Evolutionary conservation across 2,113 vertebrate genomes (phyloP).

Genomic region (Ameiurus melas): DNA sequence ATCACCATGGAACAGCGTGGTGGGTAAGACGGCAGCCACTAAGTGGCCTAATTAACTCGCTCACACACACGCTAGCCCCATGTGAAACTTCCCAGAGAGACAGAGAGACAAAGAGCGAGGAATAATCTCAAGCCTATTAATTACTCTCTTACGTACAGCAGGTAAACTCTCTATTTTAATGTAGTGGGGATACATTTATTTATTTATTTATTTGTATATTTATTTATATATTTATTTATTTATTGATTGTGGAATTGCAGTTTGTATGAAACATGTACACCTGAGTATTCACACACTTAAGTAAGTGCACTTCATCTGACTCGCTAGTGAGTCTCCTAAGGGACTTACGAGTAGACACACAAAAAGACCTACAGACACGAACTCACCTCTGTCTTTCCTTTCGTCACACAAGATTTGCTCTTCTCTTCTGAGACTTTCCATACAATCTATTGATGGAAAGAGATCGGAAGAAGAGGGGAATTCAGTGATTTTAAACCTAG

Average conservation of each 20-base stretch:
- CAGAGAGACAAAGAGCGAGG: not conserved
- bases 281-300: not conserved
- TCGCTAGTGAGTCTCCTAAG: slow-evolving; percentile 8
- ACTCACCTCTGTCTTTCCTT: slow-evolving; percentile 84
- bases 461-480: not conserved
- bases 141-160: slow-evolving; percentile 51
- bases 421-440: slow-evolving; percentile 80
- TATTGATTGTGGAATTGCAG: slow-evolving; percentile 32
- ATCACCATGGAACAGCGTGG: slow-evolving; percentile 24
- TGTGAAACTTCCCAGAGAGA: slow-evolving; percentile 26
- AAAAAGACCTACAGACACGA: not conserved
- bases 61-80: slow-evolving; percentile 14
- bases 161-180: not conserved
- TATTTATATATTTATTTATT: not conserved
- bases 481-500: not conserved
- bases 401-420: slow-evolving; percentile 75
- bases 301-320: not conserved
- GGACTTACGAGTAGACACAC: not conserved
- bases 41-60: slow-evolving; percentile 56
- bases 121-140: slow-evolving; percentile 34
- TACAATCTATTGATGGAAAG: slow-evolving; percentile 70
- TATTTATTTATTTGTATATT: not conserved
- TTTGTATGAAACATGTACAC: slow-evolving; percentile 18
- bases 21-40: slow-evolving; percentile 45
- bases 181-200: not conserved